These are phyloP conservation scores for Frankliniella fusca DNA, from an alignment of 2,888 invertebrate genomes.

Conservation along the genomic window DNA sequence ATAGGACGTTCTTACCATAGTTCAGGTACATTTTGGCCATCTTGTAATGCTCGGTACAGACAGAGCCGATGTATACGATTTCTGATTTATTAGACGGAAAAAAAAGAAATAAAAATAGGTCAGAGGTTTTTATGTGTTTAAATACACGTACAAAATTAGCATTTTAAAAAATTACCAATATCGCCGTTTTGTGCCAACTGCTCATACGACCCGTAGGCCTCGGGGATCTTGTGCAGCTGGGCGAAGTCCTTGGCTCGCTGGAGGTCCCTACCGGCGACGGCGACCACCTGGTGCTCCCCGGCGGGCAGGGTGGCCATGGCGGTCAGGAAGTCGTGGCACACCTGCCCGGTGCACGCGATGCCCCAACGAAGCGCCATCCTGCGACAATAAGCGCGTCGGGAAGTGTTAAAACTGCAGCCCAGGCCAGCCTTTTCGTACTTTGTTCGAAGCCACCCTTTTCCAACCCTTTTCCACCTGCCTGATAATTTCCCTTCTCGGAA, in stretches of 20 bases:
- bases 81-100: background rate
- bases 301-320: background rate
- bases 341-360: background rate
- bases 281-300: conserved; percentile 8
- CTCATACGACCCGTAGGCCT: conserved; percentile 1
- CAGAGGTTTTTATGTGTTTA: background rate
- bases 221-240: background rate
- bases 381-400: background rate
- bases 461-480: too few relatives aligned
- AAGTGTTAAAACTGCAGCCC: background rate
- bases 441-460: too few relatives aligned
- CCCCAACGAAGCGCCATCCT: background rate
- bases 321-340: conserved; percentile 8
- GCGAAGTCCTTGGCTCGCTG: background rate
- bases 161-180: too few relatives aligned
- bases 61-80: conserved; percentile 7
- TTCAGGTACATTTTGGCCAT: background rate
- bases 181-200: background rate
- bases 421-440: background rate
- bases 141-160: too few relatives aligned
- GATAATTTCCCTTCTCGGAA: too few relatives aligned
- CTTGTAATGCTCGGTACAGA: background rate
- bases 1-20: background rate
- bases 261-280: background rate
- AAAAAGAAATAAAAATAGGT: background rate